Evolutionary conservation across 2,888 invertebrate species (phyloP).

Genomic region (Drosophila hamatofila): DNA sequence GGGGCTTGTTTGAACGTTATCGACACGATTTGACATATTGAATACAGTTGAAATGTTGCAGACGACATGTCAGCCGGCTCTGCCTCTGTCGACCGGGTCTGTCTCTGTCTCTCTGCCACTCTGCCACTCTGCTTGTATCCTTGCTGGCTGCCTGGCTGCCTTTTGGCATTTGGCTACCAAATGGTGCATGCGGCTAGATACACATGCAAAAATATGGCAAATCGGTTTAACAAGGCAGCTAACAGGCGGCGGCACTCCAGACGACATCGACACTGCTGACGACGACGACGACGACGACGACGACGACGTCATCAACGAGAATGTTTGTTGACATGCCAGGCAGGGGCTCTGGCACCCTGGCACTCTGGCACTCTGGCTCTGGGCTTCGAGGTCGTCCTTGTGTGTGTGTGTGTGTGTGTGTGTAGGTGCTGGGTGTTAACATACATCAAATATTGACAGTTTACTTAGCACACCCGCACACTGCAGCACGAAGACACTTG

Average conservation of each 20-base stretch:
- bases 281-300: constrained; percentile 5
- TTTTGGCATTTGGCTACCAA: constrained; percentile 81
- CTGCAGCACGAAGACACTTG: constrained; percentile 40
- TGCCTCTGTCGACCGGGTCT: neutral
- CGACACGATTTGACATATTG: constrained; percentile 82
- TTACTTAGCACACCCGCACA: constrained; percentile 71
- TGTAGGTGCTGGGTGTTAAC: constrained; percentile 73
- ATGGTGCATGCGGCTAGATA: constrained; percentile 75
- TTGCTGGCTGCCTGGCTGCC: constrained; percentile 62
- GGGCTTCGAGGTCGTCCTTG: neutral
- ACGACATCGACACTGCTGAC: constrained; percentile 29
- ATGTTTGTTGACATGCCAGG: constrained; percentile 73
- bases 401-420: constrained; percentile 27
- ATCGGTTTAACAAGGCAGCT: constrained; percentile 76
- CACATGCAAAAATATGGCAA: constrained; percentile 74
- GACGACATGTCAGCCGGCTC: constrained; percentile 52
- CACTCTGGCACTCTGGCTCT: neutral
- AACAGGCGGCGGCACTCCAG: constrained; percentile 56
- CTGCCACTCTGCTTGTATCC: constrained; percentile 22
- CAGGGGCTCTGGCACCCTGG: constrained; percentile 26
- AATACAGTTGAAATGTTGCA: constrained; percentile 77
- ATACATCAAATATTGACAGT: constrained; percentile 81
- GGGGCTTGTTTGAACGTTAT: constrained; percentile 72
- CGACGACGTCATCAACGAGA: constrained; percentile 50
- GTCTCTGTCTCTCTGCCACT: constrained; percentile 22